Base-by-base conservation (phyloP, 2,797 vertebrate genomes). In the Potorous gilbertii region DNA sequence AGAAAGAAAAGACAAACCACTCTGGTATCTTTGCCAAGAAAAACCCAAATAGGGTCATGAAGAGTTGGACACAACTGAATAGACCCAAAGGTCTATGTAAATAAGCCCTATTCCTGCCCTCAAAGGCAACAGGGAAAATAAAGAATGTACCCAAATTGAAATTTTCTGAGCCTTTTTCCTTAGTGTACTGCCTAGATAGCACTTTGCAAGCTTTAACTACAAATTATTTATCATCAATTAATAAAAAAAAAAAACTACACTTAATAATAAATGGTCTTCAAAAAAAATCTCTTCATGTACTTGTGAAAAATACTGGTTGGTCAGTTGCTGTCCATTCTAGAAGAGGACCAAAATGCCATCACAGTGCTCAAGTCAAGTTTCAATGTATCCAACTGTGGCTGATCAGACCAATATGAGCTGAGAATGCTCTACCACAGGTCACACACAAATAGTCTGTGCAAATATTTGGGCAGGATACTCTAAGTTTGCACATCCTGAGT, bases 101-200 rank as follows among this genome's bases (percentile, higher is more conserved):
- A 24, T 81, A 81, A 81, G 66, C 46, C 18, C 18, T 81, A 18
- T 46, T 81, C 66, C 21, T 24, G n/a, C 9, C n/a, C 18, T 81
- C n/a, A 24, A 74, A 40, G n/a, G 46, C 18, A 81, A 81, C 0
- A 81, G 66, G n/a, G 66, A 81, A 81, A 81, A 81, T 46, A 46
- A 81, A 81, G n/a, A 6, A 81, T 0, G 8, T 11, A 87, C 29
- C 94, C 90, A 91, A n/a, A 95, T 3, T 2, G 10, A 27, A 93
- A 55, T 95, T 57, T 90, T 92, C 56, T 59, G 24, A 28, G 50
- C 27, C 46, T 57, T 24, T 90, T 95, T 95, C 52, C 28, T 31
- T 54, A 56, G 13, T n/a, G 40, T n/a, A 74, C 1, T 16, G 4
- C 59, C 21, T 40, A n/a, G 34, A 74, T 8, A 74, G 62, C 62